Conservation (phyloP, 2,113 vertebrate species). For the Albula glossodonta region DNA sequence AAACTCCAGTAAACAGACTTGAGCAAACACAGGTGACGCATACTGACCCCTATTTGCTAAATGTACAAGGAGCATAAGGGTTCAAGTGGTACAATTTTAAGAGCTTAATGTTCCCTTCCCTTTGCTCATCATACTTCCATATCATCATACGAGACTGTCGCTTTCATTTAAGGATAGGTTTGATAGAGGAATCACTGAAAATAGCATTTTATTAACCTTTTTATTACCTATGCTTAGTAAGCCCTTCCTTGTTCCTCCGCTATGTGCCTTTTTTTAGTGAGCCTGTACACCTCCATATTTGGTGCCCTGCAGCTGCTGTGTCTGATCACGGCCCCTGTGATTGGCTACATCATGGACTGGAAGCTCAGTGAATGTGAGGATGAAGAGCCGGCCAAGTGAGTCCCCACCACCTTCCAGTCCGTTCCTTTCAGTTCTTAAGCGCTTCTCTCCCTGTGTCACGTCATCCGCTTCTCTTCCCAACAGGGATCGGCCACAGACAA, state of each 20-base stretch:
- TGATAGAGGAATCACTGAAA: neutral
- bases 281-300: slow-evolving; percentile 93
- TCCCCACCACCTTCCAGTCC: neutral
- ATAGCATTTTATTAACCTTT: neutral
- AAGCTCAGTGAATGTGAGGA: slow-evolving; percentile 88
- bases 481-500: slow-evolving; percentile 80
- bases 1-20: no score
- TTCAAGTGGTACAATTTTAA: no score
- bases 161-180: neutral
- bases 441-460: neutral
- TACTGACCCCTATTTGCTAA: no score
- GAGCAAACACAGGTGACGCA: no score
- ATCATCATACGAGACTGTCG: no score
- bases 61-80: no score
- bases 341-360: slow-evolving; percentile 98
- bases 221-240: neutral
- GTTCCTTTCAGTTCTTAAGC: neutral
- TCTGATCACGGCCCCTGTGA: slow-evolving; percentile 90
- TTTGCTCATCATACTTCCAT: no score
- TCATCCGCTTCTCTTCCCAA: slow-evolving; percentile 24
- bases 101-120: no score
- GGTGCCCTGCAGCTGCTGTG: slow-evolving; percentile 93
- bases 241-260: neutral
- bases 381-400: slow-evolving; percentile 69
- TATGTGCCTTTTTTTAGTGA: slow-evolving; percentile 68